Percentiles rank a stretch among this genome's conserved stretches.
These are phyloP conservation scores for Cottus gobio DNA, from an alignment of 2,113 vertebrate genomes.

Conservation along the genomic window DNA sequence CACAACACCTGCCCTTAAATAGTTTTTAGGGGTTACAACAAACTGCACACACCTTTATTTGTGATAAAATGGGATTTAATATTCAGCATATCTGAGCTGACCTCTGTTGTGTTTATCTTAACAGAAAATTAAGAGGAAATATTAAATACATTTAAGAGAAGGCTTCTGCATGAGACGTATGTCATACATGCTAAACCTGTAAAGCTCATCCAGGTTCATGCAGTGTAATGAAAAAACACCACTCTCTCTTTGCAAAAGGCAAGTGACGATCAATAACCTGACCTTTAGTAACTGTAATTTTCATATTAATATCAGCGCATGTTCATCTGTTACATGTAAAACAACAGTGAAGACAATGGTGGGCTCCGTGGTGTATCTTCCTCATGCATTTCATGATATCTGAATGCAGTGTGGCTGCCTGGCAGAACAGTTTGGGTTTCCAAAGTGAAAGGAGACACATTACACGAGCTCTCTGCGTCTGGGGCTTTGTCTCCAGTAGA, in stretches of 20 bases:
- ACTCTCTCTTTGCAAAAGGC: background rate
- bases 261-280: background rate
- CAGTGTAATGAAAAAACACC: background rate
- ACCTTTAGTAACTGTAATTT: background rate
- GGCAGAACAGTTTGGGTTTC: background rate
- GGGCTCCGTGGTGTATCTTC: background rate
- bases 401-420: background rate
- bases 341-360: background rate
- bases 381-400: background rate
- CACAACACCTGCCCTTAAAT: background rate
- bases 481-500: background rate
- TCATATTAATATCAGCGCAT: background rate
- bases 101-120: background rate
- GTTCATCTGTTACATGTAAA: background rate
- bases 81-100: background rate
- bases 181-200: background rate
- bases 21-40: background rate
- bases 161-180: background rate
- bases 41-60: background rate
- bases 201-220: background rate
- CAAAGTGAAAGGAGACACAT: background rate
- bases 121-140: background rate
- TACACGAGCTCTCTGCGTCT: background rate
- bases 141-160: background rate
- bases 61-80: background rate